Base-by-base conservation (phyloP, 2,113 vertebrate species). In the Hypomesus transpacificus region DNA sequence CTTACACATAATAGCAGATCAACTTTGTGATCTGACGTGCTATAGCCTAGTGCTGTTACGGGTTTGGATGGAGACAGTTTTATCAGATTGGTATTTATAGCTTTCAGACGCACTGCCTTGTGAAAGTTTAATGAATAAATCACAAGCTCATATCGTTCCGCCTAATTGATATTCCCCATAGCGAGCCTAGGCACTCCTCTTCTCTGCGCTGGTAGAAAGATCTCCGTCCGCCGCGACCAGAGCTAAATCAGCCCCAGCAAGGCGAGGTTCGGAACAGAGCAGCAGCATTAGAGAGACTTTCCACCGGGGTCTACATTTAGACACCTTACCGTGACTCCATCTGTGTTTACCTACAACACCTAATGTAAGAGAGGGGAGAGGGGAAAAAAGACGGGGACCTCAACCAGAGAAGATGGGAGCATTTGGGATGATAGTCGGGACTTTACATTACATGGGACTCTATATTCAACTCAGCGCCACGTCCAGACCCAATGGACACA, bases 361-460 rank as follows among this genome's bases (percentile, higher is more conserved):
- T 74, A 72, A 89, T 89, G 91, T 88, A 85, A 92, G 59, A 84
- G 70, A 84, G 76, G 74, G 58, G 8, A 46, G 79, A 68, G 77
- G 75, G 72, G 72, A 75, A 77, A 79, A 74, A 80, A 75, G 84
- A 86, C 82, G 82, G 85, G 86, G 75, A 85, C 80, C 80, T 87
- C 87, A 66, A 77, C 82, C 66, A 74, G 73, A 77, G 88, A 87
- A 84, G 80, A 95, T 95, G 94, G 93, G 93, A 87, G 93, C 92
- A 89, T 92, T 96, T 84, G 88, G 90, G 76, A 81, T 93, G 89
- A 92, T 94, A 85, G 90, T 96, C 89, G 92, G 94, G 92, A 91
- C 91, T 89, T 92, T 95, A 85, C 95, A 95, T 87, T 97, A 91
- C 88, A 84, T 95, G 93, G 95, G 95, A 94, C 93, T 97, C 92